Base-by-base conservation (phyloP, 2,888 invertebrate genomes). In the Corythucha ciliata region DNA sequence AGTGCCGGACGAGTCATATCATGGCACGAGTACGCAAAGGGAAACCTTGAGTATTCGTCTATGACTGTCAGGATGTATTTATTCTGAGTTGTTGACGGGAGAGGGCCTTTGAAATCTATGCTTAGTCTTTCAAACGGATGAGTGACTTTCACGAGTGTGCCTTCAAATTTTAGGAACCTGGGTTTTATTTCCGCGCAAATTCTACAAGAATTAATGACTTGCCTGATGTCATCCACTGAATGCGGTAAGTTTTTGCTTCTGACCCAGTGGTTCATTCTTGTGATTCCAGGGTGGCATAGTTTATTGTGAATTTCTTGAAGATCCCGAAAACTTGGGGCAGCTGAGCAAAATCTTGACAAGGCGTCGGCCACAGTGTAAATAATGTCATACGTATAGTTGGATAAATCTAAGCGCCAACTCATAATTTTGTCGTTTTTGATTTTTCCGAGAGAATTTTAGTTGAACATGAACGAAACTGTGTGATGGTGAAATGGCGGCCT, bases 41-140 rank as follows among this genome's bases (percentile, higher is more conserved):
- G 27, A 18, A 42, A 42, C 5, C 42, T 12, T n/a, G 42, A 42
- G 14, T 14, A 42, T 14, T 42, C 42, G 51, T 60, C 56, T 3
- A 60, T 42, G 8, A 61, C 46, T 8, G 57, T 58, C 20, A 60
- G 45, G 14, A 48, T 18, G 37, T 55, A 29, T 12, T 12, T 14
- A 37, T 51, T 12, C 36, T 21, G 37, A 25, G 3, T 10, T 10
- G 7, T 36, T 7, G n/a, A 40, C n/a, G 41, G 16, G 14, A 16
- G 7, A 7, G 41, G 18, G 8, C 41, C 41, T 21, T 40, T 27
- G 14, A 36, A 36, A 36, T 14, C 37, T 16, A 36, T 8, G 37
- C 14, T 36, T 14, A 36, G 8, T 16, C 37, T 36, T 36, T 36
- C 37, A 14, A 36, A 36, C 10, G 8, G 16, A 14, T 29, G 29